These are phyloP conservation scores for Pristionchus entomophagus DNA, from an alignment of 2,888 invertebrate species.

Conservation along the genomic window DNA sequence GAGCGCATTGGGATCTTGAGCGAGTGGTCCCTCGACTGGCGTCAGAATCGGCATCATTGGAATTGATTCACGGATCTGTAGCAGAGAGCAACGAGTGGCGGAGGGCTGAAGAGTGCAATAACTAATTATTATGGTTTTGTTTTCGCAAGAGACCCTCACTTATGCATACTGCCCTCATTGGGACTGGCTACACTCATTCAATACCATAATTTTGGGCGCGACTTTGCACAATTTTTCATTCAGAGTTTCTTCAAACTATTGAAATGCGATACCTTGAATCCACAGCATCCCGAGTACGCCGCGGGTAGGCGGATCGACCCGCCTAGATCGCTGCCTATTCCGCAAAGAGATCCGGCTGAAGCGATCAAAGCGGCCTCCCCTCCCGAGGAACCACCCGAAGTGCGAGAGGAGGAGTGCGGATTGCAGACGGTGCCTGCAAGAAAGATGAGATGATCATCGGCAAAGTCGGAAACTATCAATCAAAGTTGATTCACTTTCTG, in stretches of 20 bases:
- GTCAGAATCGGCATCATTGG: slow-evolving; percentile 52
- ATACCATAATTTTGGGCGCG: too few species aligned
- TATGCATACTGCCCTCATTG: too few species aligned
- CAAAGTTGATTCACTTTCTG: too few species aligned
- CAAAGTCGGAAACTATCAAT: background rate
- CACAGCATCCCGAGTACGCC: slow-evolving; percentile 77
- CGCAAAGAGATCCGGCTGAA: slow-evolving; percentile 48
- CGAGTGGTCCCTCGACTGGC: slow-evolving; percentile 54
- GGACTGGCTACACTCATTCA: too few species aligned
- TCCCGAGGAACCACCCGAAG: slow-evolving; percentile 77
- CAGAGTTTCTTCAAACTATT: too few species aligned
- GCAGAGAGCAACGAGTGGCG: slow-evolving; percentile 43
- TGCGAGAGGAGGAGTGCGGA: slow-evolving; percentile 45
- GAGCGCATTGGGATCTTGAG: slow-evolving; percentile 45
- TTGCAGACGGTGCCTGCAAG: slow-evolving; percentile 58
- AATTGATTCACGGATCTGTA: slow-evolving; percentile 41
- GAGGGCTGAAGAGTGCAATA: slow-evolving; percentile 47
- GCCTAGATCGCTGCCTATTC: slow-evolving; percentile 77
- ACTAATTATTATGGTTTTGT: background rate
- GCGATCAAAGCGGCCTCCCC: slow-evolving; percentile 77
- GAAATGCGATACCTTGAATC: slow-evolving; percentile 72
- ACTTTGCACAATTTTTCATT: too few species aligned
- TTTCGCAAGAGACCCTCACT: background rate
- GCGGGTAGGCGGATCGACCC: slow-evolving; percentile 78
- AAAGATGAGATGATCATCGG: background rate